Percentiles rank a stretch among this genome's conserved stretches.
Evolutionary conservation across 2,113 vertebrate genomes (phyloP).

Genomic region (Arvicanthis niloticus): DNA sequence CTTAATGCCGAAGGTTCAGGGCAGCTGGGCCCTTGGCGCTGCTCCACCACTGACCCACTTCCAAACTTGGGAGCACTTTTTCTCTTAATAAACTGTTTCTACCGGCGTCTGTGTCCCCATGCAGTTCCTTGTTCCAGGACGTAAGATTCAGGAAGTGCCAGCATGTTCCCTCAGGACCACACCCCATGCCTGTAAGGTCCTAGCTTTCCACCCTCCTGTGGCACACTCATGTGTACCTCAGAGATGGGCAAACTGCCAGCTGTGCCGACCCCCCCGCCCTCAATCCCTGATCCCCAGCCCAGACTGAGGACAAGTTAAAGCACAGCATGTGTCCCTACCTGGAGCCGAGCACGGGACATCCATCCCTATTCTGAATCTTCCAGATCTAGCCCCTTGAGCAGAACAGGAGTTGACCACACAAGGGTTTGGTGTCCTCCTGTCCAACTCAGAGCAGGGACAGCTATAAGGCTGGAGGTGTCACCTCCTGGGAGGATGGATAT

Average conservation of each 20-base stretch:
- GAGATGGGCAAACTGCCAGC: not conserved
- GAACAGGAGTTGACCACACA: not conserved
- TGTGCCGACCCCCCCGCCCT: not conserved
- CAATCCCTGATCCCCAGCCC: no score
- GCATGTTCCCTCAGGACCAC: not conserved
- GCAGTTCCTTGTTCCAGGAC: not conserved
- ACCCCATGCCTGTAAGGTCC: not conserved
- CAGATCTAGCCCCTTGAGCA: no score
- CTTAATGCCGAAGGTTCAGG: not conserved
- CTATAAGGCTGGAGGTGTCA: not conserved
- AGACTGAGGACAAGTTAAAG: not conserved
- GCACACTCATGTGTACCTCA: not conserved
- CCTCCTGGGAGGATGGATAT: not conserved
- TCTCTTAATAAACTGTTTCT: not conserved
- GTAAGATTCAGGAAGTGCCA: not conserved
- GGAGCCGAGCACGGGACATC: not conserved
- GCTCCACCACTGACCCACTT: not conserved
- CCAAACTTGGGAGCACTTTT: not conserved
- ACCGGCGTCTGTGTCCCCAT: not conserved
- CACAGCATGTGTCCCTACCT: no score
- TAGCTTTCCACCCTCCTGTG: not conserved
- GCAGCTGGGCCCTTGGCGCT: not conserved
- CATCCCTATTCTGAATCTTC: not conserved
- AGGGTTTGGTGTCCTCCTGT: fast-evolving
- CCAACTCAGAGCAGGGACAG: not conserved